Evolutionary conservation across 1,140 invertebrate species (phyloP), one percentile per base, ranked within the genome.

Genomic region (Mylabris phalerata): DNA sequence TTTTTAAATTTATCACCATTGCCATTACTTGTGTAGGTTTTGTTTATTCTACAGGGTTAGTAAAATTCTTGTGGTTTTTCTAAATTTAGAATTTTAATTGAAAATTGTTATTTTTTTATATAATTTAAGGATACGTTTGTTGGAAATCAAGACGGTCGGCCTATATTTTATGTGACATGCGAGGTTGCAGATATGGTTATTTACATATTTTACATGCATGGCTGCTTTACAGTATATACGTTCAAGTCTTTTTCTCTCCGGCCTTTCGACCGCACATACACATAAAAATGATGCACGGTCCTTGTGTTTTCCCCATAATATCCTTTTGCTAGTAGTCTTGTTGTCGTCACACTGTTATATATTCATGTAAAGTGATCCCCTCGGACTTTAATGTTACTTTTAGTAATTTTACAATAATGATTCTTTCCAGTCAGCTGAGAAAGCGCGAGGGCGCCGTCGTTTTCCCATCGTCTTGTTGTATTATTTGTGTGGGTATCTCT

Each of bases 161-260:
- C 24, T 24, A 55, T 55, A 55, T 55, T 47, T 55, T 46, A 55
- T 55, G 25, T 40, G 45, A 48, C 44, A 55, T 55, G 52, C 52
- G 44, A 47, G 44, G 44, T 55, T 64, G 62, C 48, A 66, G 62
- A 66, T 59, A 64, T 55, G 60, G 52, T 55, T 64, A 67, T 67
- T 67, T 67, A 66, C 66, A 67, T 67, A 67, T 57, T 65, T 67
- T 67, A 67, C 61, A 66, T 64, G 64, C 63, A 65, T 64, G 64
- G 64, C 48, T 51, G 64, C 64, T 60, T 60, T 58, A 59, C 48
- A 61, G 62, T 59, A 64, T 55, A 67, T 62, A 32, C 4, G 4
- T 32, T 32, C 59, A 61, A 46, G 61, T 48, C 60, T 50, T 19
- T 19, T 19, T 19, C 57, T 62, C 52, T 57, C 43, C 64, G 58